Conservation (phyloP, 1,140 invertebrate genomes). For the Mamestra configurata region DNA sequence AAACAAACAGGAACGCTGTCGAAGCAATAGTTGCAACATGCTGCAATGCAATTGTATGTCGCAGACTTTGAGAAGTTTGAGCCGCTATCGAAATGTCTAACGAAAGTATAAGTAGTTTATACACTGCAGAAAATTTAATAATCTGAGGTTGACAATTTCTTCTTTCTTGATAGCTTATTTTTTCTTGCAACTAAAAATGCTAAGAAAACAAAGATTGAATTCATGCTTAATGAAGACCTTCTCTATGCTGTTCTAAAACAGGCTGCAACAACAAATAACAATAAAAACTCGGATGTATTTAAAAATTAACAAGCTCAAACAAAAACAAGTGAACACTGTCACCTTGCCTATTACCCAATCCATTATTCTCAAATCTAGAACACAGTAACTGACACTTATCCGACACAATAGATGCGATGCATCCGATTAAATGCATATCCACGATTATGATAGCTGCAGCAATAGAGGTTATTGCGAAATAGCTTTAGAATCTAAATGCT, state of each 20-base stretch:
- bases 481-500: background rate
- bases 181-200: no score
- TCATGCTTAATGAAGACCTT: no score
- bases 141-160: background rate
- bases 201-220: no score
- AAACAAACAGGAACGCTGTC: conserved; percentile 35
- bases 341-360: conserved; percentile 10
- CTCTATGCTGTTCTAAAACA: background rate
- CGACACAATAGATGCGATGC: conserved; percentile 43
- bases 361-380: conserved; percentile 37
- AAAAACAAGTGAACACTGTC: conserved; percentile 25
- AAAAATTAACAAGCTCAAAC: background rate
- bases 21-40: conserved; percentile 34
- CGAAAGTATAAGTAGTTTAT: background rate
- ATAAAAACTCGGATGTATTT: background rate
- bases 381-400: conserved; percentile 36
- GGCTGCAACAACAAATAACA: background rate
- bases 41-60: conserved; percentile 12
- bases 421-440: conserved; percentile 43
- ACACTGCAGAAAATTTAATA: background rate
- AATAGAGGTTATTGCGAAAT: conserved; percentile 26
- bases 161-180: no score
- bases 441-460: conserved; percentile 38
- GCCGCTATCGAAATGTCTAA: background rate
- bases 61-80: background rate